These are phyloP conservation scores for Notamacropus eugenii DNA, from an alignment of 2,797 vertebrate genomes.

Conservation along the genomic window DNA sequence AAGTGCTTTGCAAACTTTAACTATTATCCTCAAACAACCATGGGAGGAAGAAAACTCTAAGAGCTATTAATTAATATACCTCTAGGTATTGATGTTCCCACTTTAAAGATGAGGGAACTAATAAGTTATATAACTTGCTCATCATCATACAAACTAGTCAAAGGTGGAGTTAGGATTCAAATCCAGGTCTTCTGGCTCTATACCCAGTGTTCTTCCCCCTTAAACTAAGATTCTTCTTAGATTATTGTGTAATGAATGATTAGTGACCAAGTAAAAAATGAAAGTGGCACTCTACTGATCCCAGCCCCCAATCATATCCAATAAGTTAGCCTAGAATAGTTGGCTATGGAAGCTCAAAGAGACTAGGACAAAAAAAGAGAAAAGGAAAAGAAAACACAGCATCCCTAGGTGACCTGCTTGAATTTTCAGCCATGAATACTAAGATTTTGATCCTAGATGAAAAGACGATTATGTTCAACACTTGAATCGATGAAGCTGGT, in stretches of 20 bases:
- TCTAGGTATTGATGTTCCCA: neutral
- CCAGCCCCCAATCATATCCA: slow-evolving; percentile 1
- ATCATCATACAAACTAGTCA: neutral
- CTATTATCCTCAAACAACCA: neutral
- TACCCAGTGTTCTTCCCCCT: neutral
- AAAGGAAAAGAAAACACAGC: neutral
- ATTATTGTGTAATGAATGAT: neutral
- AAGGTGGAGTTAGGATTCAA: neutral
- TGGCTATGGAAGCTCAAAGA: slow-evolving; percentile 26
- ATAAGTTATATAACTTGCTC: neutral
- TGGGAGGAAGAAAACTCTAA: neutral
- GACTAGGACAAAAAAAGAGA: neutral
- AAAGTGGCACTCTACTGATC: neutral
- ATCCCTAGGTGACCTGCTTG: neutral
- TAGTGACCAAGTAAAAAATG: neutral
- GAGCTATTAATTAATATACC: neutral
- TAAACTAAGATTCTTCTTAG: neutral
- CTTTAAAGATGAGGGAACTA: neutral
- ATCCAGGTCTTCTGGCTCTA: neutral
- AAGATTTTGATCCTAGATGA: slow-evolving; percentile 14
- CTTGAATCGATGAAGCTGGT: slow-evolving; percentile 54
- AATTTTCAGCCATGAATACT: slow-evolving; percentile 42
- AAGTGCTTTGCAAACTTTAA: neutral
- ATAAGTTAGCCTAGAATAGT: neutral
- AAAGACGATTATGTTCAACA: slow-evolving; percentile 48